Percentiles rank a stretch among this genome's conserved stretches.
Evolutionary conservation across 2,888 invertebrate species (phyloP).

Genomic region (Apomyelois bistriatella): DNA sequence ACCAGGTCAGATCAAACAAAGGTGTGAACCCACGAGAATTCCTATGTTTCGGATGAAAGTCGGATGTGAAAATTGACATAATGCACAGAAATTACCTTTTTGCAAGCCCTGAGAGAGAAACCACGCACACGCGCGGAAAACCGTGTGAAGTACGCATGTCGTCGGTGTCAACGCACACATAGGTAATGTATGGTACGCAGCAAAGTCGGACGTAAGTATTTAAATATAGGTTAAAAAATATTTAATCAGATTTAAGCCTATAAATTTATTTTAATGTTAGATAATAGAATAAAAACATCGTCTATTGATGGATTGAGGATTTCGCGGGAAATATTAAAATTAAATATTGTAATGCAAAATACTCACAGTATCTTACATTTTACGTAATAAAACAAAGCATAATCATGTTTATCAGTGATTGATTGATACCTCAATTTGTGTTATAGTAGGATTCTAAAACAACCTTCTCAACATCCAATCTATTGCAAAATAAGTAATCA

Average conservation of each 20-base stretch:
- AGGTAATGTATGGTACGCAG: slow-evolving; percentile 34
- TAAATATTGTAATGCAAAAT: too few relatives aligned
- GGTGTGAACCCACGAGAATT: slow-evolving; percentile 50
- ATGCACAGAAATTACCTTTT: slow-evolving; percentile 62
- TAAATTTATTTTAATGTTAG: too few relatives aligned
- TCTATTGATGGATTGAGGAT: too few relatives aligned
- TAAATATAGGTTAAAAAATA: not conserved
- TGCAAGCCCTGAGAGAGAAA: slow-evolving; percentile 53
- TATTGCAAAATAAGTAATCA: slow-evolving; percentile 14
- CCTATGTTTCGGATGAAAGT: slow-evolving; percentile 65
- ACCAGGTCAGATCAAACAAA: slow-evolving; percentile 59
- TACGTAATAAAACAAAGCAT: not conserved
- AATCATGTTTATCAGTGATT: not conserved
- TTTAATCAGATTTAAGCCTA: not conserved
- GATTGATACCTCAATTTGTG: not conserved
- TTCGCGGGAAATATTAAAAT: too few relatives aligned
- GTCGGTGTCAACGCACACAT: slow-evolving; percentile 34
- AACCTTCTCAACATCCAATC: slow-evolving; percentile 11
- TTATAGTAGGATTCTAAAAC: not conserved
- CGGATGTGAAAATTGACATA: slow-evolving; percentile 77
- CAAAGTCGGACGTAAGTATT: slow-evolving; percentile 19
- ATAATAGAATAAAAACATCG: too few relatives aligned
- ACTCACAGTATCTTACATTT: not conserved
- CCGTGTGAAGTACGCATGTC: slow-evolving; percentile 28
- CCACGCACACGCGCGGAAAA: slow-evolving; percentile 30